Evolutionary conservation across 2,797 vertebrate genomes (phyloP), one percentile per base, ranked within the genome.

Genomic region (Pteronotus mesoamericanus): DNA sequence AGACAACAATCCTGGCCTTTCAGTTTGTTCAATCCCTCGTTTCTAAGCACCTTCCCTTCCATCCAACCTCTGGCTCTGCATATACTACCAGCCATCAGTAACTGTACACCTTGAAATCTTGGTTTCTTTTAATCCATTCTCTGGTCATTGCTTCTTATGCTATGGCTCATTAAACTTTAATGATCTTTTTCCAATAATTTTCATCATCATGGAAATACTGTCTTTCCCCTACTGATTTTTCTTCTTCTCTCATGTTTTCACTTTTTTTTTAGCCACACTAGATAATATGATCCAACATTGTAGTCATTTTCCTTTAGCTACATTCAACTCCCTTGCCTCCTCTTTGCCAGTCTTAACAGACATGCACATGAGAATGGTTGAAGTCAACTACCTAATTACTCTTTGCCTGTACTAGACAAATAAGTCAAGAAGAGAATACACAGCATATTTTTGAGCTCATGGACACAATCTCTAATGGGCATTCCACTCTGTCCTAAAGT

Each of bases 201-300:
- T 0, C 1, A 32, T 46, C 83, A 55, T 6, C 48, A 5, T 2
- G 5, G 14, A n/a, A 12, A 4, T 2, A 12, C 37, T 68, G 2
- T 72, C 71, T 4, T 39, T 91, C 19, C 34, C n/a, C 2, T 74
- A 1, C 11, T 16, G 91, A 3, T 82, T 95, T 21, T 18, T 88
- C 0, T 77, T 78, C 51, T 48, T 37, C 24, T 42, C 48, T 14
- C 10, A 37, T 37, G 7, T 21, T 18, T 8, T 1, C 16, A 46
- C 2, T 34, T 44, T 37, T 48, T 68, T 29, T 24, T 46, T 48
- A 32, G 21, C 4, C 75, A 39, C 7, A 48, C 8, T 22, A 72
- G 19, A 44, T 61, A 78, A 78, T 42, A 32, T 39, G 22, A 59
- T 11, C 42, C n/a, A 57, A 48, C n/a, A 61, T 59, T 48, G 12